Percentiles rank a stretch among this genome's conserved stretches.
Evolutionary conservation across 2,113 vertebrate genomes (phyloP).

Genomic region (Ceratotherium simum): DNA sequence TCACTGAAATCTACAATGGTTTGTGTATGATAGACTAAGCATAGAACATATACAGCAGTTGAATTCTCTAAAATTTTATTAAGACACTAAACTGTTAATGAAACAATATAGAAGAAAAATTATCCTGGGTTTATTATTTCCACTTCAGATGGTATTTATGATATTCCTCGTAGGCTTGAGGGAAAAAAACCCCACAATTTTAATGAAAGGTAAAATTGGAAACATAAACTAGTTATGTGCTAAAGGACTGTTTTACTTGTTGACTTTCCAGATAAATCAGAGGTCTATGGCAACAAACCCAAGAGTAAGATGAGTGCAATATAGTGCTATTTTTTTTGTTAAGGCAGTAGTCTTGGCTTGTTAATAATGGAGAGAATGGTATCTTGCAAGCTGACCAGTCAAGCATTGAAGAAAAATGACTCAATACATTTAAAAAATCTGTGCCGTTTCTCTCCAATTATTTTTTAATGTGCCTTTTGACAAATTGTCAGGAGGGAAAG

Average conservation of each 20-base stretch:
- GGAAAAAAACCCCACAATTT: background rate
- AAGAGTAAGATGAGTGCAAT: background rate
- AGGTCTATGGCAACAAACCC: constrained; percentile 52
- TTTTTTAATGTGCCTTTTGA: constrained; percentile 86
- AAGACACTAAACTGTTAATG: background rate
- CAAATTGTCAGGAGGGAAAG: constrained; percentile 78
- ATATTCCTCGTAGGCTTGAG: background rate
- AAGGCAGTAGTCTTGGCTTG: constrained; percentile 61
- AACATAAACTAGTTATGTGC: constrained; percentile 37
- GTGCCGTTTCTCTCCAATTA: constrained; percentile 83
- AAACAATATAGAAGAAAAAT: background rate
- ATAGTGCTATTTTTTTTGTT: constrained; percentile 71
- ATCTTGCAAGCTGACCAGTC: constrained; percentile 79
- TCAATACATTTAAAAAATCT: constrained; percentile 83
- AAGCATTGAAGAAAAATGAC: constrained; percentile 85
- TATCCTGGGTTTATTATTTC: background rate
- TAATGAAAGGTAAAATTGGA: constrained; percentile 52
- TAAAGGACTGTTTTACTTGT: constrained; percentile 69
- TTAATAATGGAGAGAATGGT: constrained; percentile 79
- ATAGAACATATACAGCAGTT: background rate
- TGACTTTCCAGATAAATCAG: constrained; percentile 78
- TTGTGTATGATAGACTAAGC: background rate
- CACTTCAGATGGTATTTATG: background rate
- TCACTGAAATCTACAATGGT: background rate
- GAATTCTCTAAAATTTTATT: background rate